Base-by-base conservation (phyloP, 2,888 invertebrate species). In the Chymomyza procnemis region DNA sequence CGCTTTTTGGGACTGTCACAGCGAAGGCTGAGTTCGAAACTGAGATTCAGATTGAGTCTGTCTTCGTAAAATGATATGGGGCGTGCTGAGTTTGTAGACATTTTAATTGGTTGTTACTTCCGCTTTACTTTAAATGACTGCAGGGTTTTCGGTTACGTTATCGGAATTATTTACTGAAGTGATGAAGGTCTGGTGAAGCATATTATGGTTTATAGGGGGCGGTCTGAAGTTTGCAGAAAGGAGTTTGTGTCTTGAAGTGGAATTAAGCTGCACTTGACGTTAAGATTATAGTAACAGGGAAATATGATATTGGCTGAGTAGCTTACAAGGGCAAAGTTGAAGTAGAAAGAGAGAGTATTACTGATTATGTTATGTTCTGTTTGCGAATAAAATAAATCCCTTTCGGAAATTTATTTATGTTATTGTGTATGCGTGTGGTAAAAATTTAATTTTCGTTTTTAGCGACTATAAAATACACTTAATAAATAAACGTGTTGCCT, bases 121-220 rank as follows among this genome's bases (percentile, higher is more conserved):
- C 67, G 63, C 41, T 9, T 73, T 67, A 41, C 12, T 12, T 41
- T 41, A 12, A 3, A 41, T 41, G 9, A 12, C 12, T 3, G 12
- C 12, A 12, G 6, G 4, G 0, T 41, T 41, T 41, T 5, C 34
- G 12, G 34, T 41, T 41, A 12, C 12, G 34, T 9, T 41, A 41
- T 41, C 34, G 34, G 34, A 12, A 12, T 9, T 41, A 12, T 5
- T 41, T 41, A 41, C 9, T 12, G 12, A 9, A 3, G 34, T 3
- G 12, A 9, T 41, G 34, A 41, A 41, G 34, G 34, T 41, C 12
- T 41, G 9, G 6, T 5, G 9, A 12, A 41, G 6, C 34, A 41
- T 41, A 26, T 26, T 6, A 26, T 26, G 4, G 12, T 0, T 41
- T 3, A 41, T 41, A 41, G 12, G 34, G 34, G 34, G 34, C 34